Percentiles rank a stretch among this genome's conserved stretches.
phyloP scores from a whole-genome alignment of 2,888 invertebrate genomes.

The Dyspetes luteomarginatus region DNA sequence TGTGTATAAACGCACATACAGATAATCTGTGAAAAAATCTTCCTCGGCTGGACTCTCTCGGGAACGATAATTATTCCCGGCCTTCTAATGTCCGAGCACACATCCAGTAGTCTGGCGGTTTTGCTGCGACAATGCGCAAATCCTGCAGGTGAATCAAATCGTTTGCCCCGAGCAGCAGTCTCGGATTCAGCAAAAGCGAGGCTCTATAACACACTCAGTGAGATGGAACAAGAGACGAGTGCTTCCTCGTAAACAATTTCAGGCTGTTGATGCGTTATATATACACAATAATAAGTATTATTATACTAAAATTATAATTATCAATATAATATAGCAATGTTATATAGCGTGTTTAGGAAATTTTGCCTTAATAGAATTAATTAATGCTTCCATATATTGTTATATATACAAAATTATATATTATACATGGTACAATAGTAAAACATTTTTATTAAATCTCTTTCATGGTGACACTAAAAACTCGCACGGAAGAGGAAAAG shows the following conservation, averaged over 20 bases:
- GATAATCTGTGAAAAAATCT: slow-evolving; percentile 88
- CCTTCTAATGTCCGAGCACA: slow-evolving; percentile 86
- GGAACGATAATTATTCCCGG: slow-evolving; percentile 87
- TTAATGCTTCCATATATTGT: slow-evolving; percentile 31
- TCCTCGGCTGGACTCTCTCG: slow-evolving; percentile 87
- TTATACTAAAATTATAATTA: too few species aligned
- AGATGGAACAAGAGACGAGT: slow-evolving; percentile 82
- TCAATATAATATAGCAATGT: too few species aligned
- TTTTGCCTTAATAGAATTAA: slow-evolving; percentile 54
- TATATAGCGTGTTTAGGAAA: too few species aligned
- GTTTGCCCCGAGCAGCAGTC: slow-evolving; percentile 84
- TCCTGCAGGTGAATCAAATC: slow-evolving; percentile 83
- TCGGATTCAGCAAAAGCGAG: slow-evolving; percentile 84
- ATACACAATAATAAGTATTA: too few species aligned
- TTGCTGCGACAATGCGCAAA: slow-evolving; percentile 86
- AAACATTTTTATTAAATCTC: too few species aligned
- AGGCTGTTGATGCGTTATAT: background rate
- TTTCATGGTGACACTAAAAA: too few species aligned
- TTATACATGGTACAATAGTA: too few species aligned
- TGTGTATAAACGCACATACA: too few species aligned
- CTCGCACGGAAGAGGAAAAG: too few species aligned
- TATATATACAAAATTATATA: too few species aligned
- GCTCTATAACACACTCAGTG: slow-evolving; percentile 85
- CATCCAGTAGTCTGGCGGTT: slow-evolving; percentile 85
- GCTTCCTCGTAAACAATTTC: slow-evolving; percentile 49